Conservation (phyloP, 2,113 vertebrate species). For the Salvelinus namaycush region DNA sequence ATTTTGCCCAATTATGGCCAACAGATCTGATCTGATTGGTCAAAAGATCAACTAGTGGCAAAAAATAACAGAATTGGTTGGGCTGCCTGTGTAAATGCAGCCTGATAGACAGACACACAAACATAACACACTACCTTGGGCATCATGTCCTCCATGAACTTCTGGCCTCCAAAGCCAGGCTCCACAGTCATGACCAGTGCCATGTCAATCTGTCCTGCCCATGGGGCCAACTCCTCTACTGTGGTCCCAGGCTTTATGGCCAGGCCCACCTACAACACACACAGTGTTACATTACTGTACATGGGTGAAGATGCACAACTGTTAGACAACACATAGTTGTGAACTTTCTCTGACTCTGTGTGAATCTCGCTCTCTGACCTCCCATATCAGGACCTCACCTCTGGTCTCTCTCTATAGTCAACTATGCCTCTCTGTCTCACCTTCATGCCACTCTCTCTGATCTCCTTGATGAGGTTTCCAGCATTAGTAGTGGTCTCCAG, state of each 20-base stretch:
- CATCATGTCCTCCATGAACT: conserved; percentile 99
- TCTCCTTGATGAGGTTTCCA: conserved; percentile 93
- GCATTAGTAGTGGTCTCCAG: conserved; percentile 89
- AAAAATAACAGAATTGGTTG: too few species aligned
- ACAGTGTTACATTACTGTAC: neutral
- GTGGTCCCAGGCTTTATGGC: conserved; percentile 94
- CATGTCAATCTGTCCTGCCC: conserved; percentile 96
- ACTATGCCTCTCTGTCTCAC: conserved; percentile 58
- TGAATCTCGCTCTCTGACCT: too few species aligned
- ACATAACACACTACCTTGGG: conserved; percentile 80
- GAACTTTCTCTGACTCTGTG: too few species aligned
- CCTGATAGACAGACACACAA: neutral
- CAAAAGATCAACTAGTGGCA: too few species aligned
- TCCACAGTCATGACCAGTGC: conserved; percentile 98
- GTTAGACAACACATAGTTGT: too few species aligned
- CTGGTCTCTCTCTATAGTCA: too few species aligned
- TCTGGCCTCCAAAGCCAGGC: conserved; percentile 96
- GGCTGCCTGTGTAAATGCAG: too few species aligned
- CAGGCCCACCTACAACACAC: conserved; percentile 84
- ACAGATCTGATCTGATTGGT: too few species aligned
- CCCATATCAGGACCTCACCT: too few species aligned
- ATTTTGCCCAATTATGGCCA: too few species aligned
- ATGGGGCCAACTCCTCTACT: conserved; percentile 90
- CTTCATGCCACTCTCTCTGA: conserved; percentile 94
- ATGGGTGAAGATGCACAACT: too few species aligned